Percentiles rank a stretch among this genome's conserved stretches.
phyloP scores from a whole-genome alignment of 2,797 vertebrate genomes.

The Pantherophis alleghaniensis region DNA sequence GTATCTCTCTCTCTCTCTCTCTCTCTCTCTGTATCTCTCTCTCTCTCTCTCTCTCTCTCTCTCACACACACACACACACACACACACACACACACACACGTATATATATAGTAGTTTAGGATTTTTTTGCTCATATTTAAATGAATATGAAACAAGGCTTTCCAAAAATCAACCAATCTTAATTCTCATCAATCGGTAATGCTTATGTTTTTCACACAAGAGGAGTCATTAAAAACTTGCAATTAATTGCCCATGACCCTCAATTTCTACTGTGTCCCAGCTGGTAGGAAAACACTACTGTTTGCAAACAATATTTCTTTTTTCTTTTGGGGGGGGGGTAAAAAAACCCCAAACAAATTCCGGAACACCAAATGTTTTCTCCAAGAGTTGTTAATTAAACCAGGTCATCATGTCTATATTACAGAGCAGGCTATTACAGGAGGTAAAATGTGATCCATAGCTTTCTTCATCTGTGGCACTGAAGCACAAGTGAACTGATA shows the following conservation, averaged over 20 bases:
- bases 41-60: not conserved
- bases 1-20: not conserved
- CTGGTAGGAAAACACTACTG: conserved; percentile 32
- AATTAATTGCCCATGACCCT: conserved; percentile 54
- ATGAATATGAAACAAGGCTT: not conserved
- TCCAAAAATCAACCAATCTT: conserved; percentile 37
- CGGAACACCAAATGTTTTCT: conserved; percentile 18
- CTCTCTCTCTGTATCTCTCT: not conserved
- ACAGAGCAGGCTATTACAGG: not conserved
- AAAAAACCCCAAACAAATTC: not conserved
- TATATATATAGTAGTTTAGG: not conserved
- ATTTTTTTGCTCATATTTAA: not conserved
- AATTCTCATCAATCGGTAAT: conserved; percentile 37
- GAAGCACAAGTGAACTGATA: conserved; percentile 24
- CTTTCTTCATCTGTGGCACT: conserved; percentile 28
- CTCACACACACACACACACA: not conserved
- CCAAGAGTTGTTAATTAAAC: conserved; percentile 41
- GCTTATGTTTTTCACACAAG: conserved; percentile 39
- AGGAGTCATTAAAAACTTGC: conserved; percentile 55
- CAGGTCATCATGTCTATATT: conserved; percentile 17
- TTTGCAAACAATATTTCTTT: conserved; percentile 44
- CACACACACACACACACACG: not conserved
- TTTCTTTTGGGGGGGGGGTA: not conserved
- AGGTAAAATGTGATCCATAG: conserved; percentile 28
- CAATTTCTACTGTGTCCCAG: conserved; percentile 27